A percentile compares a stretch with the other conserved stretches of the same genome.
Conservation (phyloP, 2,888 invertebrate genomes). For the Ornithoptera priamus region DNA sequence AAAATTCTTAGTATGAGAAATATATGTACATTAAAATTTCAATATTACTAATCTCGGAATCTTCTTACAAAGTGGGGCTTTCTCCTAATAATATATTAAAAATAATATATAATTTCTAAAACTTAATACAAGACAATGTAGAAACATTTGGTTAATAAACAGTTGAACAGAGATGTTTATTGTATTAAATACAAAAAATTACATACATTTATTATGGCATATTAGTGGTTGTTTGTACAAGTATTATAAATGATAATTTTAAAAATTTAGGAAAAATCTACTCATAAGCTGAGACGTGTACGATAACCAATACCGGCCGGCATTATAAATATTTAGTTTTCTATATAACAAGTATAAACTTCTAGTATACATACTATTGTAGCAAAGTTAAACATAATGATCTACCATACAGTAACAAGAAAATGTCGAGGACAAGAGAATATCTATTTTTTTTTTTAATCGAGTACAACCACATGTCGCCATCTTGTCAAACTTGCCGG, state of each 20-base stretch:
- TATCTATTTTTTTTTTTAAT: conserved; percentile 51
- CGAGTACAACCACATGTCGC: conserved; percentile 75
- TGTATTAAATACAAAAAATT: not conserved
- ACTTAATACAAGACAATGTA: too few species aligned
- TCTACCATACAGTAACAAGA: conserved; percentile 5
- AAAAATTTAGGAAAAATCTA: conserved; percentile 1
- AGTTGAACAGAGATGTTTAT: too few species aligned
- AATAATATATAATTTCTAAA: too few species aligned
- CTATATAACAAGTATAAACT: not conserved
- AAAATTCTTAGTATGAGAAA: too few species aligned
- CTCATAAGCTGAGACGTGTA: conserved; percentile 37
- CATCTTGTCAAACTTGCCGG: conserved; percentile 77
- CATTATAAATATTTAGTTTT: conserved; percentile 21
- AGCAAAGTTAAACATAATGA: not conserved
- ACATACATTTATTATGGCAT: not conserved
- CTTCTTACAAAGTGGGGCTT: too few species aligned
- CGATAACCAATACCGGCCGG: conserved; percentile 42
- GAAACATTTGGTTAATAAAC: too few species aligned
- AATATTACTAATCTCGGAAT: too few species aligned
- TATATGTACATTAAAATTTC: too few species aligned
- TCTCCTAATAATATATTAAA: too few species aligned
- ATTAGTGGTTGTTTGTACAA: not conserved
- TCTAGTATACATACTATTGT: not conserved
- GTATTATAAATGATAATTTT: not conserved
- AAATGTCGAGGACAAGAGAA: conserved; percentile 17